Evolutionary conservation across 37 sponge, comb jelly and placozoan genomes (phyloP), one percentile per base, ranked within the genome.

Genomic region (Dysidea cf. avara): DNA sequence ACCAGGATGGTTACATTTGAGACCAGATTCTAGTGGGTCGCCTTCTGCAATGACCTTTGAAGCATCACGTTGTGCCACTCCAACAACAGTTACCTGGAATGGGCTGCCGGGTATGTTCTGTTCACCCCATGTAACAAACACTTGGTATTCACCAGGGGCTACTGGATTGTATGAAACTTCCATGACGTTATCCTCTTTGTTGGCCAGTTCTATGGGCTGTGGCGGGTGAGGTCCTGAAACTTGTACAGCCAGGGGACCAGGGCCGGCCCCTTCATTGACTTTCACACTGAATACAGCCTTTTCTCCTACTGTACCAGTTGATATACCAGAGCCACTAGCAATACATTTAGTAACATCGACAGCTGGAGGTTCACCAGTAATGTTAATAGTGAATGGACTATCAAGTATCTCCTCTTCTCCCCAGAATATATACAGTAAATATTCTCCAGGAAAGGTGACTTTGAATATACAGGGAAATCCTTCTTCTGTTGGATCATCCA

Each of bases 171-270:
- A 92, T 14, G 67, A 56, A 11, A 87, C 85, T 24, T 76, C 70
- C 93, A 92, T 92, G 0, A 76, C 69, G 0, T 84, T 84, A 69
- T 89, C 90, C 13, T 76, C 69, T 49, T 77, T 65, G 59, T 87
- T 87, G 49, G 71, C 30, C 1, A 92, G 86, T 49, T 82, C 68
- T n/a, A 92, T 87, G 3, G 93, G 93, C 46, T 87, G 83, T 12
- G 93, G 88, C 22, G 93, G 93, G 57, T 87, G 84, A 2, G 93
- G 88, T 1, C 93, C 93, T 1, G 61, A 36, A 1, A 92, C 81
- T 0, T 87, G 83, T 17, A 92, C 87, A 0, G 68, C 73, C 28
- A 92, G 77, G 26, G 81, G 75, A 5, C 93, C 93, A 33, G 93
- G 93, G 13, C 93, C 93, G 0, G 93, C 93, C 0, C 80, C 85